Base-by-base conservation (phyloP, 2,888 invertebrate genomes). In the Amiota minor region DNA sequence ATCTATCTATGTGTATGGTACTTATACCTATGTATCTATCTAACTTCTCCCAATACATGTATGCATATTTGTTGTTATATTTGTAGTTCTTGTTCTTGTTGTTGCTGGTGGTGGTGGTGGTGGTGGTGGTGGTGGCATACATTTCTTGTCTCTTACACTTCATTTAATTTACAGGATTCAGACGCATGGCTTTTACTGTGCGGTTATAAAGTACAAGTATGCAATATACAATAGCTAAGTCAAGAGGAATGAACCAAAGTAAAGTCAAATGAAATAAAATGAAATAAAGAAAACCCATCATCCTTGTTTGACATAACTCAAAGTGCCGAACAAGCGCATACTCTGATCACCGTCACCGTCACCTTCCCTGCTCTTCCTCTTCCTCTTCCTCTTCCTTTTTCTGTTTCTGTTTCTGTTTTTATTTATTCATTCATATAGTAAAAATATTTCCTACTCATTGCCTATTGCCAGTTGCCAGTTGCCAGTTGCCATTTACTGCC, bases 261-360 rank as follows among this genome's bases (percentile, higher is more conserved):
- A 62, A 62, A 62, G 12, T 14, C 23, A 35, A 35, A 23, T 14
- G 35, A 62, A 61, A 20, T 14, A 23, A 23, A 12, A 64, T 16
- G 47, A 23, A 65, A 65, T 49, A 10, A n/a, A 65, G 9, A 46
- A 47, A 35, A 14, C 35, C 35, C 62, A 45, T n/a, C 47, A 65
- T 65, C 65, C 65, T 65, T 65, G 65, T 65, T 65, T 65, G 47
- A 65, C 47, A 65, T 65, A 65, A 65, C 65, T 65, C 65, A 65
- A 65, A 65, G 49, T 65, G 65, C 47, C 47, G 65, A 46, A 47
- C 20, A 65, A 35, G 10, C 20, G 23, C 20, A 16, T 20, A 59
- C 53, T n/a, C 14, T 16, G 14, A 14, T 12, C 53, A 16, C n/a
- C 14, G 53, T n/a, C 53, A n/a, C 53, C 14, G 1, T n/a, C n/a